These are phyloP conservation scores for Macropodus opercularis DNA, from an alignment of 2,797 vertebrate genomes.

Conservation along the genomic window DNA sequence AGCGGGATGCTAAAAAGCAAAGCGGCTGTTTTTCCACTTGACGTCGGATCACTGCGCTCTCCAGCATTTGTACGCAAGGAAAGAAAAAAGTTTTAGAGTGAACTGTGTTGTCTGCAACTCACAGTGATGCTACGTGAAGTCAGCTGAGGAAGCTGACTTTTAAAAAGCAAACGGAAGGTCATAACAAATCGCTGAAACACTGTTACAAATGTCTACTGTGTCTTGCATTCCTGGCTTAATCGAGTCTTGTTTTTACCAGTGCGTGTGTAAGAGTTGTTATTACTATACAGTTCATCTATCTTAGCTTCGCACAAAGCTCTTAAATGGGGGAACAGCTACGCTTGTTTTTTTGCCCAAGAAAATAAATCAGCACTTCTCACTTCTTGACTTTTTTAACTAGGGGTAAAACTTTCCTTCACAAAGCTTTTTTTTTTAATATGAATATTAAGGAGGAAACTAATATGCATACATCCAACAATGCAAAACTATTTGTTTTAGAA, in stretches of 20 bases:
- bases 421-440: slow-evolving; percentile 5
- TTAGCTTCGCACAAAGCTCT: too few relatives aligned
- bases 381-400: too few relatives aligned
- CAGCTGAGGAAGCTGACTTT: slow-evolving; percentile 52
- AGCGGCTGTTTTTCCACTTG: slow-evolving; percentile 74
- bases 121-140: slow-evolving; percentile 82
- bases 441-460: neutral
- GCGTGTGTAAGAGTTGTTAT: too few relatives aligned
- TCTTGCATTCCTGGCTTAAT: slow-evolving; percentile 24
- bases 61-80: slow-evolving; percentile 82
- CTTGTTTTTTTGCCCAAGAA: neutral
- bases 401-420: too few relatives aligned
- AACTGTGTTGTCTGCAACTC: slow-evolving; percentile 90
- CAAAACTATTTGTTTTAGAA: neutral
- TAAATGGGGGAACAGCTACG: neutral
- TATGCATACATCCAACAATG: neutral
- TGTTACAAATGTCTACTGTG: slow-evolving; percentile 5
- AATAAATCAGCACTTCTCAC: too few relatives aligned
- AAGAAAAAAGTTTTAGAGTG: slow-evolving; percentile 78
- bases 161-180: slow-evolving; percentile 26
- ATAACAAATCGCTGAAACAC: slow-evolving; percentile 13
- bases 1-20: slow-evolving; percentile 60
- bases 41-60: slow-evolving; percentile 85
- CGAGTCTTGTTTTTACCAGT: slow-evolving; percentile 6
- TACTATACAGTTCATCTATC: too few relatives aligned